Conservation (phyloP, 2,797 vertebrate genomes). For the Chanos chanos region DNA sequence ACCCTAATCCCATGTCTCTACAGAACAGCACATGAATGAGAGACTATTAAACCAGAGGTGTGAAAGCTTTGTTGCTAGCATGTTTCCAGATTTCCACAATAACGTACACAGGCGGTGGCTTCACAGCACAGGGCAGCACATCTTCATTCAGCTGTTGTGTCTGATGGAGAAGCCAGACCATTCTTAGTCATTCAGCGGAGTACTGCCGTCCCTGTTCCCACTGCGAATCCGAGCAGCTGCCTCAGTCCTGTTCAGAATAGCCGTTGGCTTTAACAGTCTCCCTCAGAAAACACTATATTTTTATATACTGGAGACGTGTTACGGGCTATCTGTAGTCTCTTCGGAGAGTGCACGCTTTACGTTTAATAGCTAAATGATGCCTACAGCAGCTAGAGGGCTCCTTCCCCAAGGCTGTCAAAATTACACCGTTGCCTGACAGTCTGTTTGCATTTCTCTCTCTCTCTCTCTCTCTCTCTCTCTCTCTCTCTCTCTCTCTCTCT, state of each 20-base stretch:
- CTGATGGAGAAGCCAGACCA: not conserved
- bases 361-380: not conserved
- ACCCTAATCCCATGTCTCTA: not conserved
- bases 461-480: too few relatives aligned
- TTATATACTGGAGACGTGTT: too few relatives aligned
- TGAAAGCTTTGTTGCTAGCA: too few relatives aligned
- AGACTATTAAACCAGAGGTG: too few relatives aligned
- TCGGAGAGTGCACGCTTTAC: not conserved
- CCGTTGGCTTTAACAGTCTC: not conserved
- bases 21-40: too few relatives aligned
- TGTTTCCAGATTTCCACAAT: too few relatives aligned
- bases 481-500: too few relatives aligned
- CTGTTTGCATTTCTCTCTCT: not conserved
- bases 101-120: too few relatives aligned
- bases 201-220: too few relatives aligned
- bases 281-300: slow-evolving; percentile 4
- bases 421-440: slow-evolving; percentile 2
- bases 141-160: not conserved
- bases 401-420: not conserved
- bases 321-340: not conserved
- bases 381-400: not conserved
- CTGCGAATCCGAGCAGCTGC: slow-evolving; percentile 3
- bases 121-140: too few relatives aligned
- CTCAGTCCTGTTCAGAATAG: not conserved
- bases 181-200: slow-evolving; percentile 1